Percentiles rank a stretch among this genome's conserved stretches.
phyloP scores from a whole-genome alignment of 2,888 invertebrate genomes.

The Apodemia mormo region DNA sequence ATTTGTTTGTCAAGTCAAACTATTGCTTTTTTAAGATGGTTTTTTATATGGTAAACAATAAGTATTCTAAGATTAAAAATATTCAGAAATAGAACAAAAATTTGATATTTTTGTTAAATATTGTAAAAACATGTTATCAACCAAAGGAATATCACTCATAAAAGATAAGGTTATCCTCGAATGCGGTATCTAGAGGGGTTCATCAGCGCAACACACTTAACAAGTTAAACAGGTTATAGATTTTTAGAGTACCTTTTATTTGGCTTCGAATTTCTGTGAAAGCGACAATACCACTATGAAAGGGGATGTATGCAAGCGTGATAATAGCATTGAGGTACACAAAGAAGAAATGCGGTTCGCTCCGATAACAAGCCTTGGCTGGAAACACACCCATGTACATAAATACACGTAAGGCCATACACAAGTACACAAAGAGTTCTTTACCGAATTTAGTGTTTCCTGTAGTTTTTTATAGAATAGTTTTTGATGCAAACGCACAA shows the following conservation, averaged over 20 bases:
- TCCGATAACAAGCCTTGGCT: conserved; percentile 17
- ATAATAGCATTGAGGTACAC: conserved; percentile 52
- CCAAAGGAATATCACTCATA: not conserved
- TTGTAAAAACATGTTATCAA: not conserved
- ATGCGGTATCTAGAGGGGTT: not conserved
- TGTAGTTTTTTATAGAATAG: not conserved
- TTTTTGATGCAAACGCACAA: too few species aligned
- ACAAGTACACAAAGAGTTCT: not conserved
- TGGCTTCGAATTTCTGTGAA: conserved; percentile 62
- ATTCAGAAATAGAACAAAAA: too few species aligned
- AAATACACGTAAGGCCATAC: not conserved
- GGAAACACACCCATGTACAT: conserved; percentile 22
- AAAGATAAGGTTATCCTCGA: not conserved
- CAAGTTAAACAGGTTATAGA: conserved; percentile 58
- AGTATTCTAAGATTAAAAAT: too few species aligned
- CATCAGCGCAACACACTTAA: conserved; percentile 38
- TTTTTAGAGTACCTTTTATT: conserved; percentile 57
- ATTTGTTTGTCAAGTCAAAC: too few species aligned
- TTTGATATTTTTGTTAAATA: too few species aligned
- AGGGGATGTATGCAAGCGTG: conserved; percentile 55
- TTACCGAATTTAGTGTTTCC: conserved; percentile 7
- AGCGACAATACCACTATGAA: conserved; percentile 57
- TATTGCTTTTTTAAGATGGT: too few species aligned
- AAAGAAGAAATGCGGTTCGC: conserved; percentile 44
- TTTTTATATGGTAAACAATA: too few species aligned